Evolutionary conservation across 1,140 invertebrate species (phyloP).

Genomic region (Coelopa frigida): DNA sequence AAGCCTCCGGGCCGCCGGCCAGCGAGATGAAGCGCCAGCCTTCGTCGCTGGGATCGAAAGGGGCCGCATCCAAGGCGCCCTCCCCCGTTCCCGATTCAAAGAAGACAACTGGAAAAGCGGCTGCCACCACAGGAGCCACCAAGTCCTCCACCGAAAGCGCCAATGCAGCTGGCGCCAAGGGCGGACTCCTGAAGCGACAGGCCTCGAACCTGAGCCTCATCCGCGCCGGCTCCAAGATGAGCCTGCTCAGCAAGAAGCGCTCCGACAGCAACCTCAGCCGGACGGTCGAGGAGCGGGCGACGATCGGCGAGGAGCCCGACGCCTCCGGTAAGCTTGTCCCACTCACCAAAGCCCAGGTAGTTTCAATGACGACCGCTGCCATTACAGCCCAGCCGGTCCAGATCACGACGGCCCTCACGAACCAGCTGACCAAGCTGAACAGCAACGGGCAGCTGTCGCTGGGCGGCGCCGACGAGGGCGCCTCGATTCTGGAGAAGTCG

Average conservation of each 20-base stretch:
- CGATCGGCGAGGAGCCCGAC: too few species aligned
- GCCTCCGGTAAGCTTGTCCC: slow-evolving; percentile 5
- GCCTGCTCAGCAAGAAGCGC: slow-evolving; percentile 14
- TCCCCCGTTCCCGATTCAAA: neutral
- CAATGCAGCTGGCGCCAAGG: too few species aligned
- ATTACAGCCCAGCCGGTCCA: slow-evolving; percentile 49
- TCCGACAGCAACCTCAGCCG: slow-evolving; percentile 16
- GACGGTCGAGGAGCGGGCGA: too few species aligned
- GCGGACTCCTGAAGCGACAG: slow-evolving; percentile 10
- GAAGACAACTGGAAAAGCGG: neutral
- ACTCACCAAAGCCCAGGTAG: slow-evolving; percentile 22
- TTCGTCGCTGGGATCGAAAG: too few species aligned
- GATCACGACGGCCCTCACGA: slow-evolving; percentile 48
- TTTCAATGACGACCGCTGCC: slow-evolving; percentile 51
- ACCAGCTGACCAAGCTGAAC: slow-evolving; percentile 26
- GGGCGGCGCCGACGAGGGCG: too few species aligned
- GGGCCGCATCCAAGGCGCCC: neutral
- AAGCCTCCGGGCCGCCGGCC: neutral
- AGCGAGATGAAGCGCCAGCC: slow-evolving; percentile 13
- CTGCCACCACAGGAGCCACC: too few species aligned
- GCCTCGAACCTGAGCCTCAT: slow-evolving; percentile 9
- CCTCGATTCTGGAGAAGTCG: slow-evolving; percentile 33
- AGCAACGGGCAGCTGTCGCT: slow-evolving; percentile 8
- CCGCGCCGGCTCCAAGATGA: slow-evolving; percentile 12
- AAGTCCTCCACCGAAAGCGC: too few species aligned